These are phyloP conservation scores for Hycleus phaleratus DNA, from an alignment of 1,140 invertebrate species.

Conservation along the genomic window DNA sequence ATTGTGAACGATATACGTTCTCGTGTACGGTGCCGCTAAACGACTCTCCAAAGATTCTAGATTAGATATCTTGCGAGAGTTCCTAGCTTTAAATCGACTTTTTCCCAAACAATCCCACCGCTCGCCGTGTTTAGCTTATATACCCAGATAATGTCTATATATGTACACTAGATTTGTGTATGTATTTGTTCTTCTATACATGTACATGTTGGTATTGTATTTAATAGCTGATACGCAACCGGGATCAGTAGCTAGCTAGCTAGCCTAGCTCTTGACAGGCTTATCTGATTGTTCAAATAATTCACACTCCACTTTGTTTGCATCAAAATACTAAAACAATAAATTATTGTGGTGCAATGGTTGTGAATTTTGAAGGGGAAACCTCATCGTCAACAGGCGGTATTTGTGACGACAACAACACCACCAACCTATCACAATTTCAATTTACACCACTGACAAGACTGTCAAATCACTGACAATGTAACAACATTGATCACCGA, in stretches of 20 bases:
- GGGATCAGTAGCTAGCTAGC: neutral
- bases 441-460: too few relatives aligned
- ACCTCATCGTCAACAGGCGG: too few relatives aligned
- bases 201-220: neutral
- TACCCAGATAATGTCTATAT: constrained; percentile 16
- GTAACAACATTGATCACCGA: too few relatives aligned
- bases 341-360: too few relatives aligned
- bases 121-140: constrained; percentile 22
- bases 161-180: neutral
- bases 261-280: constrained; percentile 7
- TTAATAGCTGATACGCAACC: neutral
- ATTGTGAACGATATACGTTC: constrained; percentile 22
- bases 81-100: constrained; percentile 30
- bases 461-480: too few relatives aligned
- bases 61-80: constrained; percentile 24
- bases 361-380: too few relatives aligned
- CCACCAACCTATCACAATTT: too few relatives aligned
- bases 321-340: constrained; percentile 10
- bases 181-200: neutral
- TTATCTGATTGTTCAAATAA: constrained; percentile 16
- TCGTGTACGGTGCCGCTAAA: constrained; percentile 22
- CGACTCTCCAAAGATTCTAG: constrained; percentile 31
- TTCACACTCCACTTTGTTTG: constrained; percentile 16
- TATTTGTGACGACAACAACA: too few relatives aligned
- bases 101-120: constrained; percentile 18